phyloP scores from a whole-genome alignment of 2,113 vertebrate genomes.

The Trichechus manatus region DNA sequence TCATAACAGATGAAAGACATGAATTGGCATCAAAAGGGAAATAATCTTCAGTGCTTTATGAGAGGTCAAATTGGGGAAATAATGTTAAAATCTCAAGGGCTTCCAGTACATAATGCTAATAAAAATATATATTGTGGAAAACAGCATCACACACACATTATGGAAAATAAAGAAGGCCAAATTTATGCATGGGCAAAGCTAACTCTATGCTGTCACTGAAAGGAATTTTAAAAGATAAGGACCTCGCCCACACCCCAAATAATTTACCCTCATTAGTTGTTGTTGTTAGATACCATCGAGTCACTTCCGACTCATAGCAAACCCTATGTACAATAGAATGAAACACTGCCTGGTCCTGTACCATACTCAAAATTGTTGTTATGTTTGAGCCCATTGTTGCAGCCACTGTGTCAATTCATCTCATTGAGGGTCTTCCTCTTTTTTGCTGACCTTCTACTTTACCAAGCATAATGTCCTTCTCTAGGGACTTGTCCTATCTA shows the following conservation, averaged over 20 bases:
- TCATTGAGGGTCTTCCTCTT: too few species aligned
- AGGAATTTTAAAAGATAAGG: neutral
- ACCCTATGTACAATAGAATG: too few species aligned
- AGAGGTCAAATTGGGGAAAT: neutral
- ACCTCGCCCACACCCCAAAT: neutral
- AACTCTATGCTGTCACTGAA: neutral
- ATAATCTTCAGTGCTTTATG: neutral
- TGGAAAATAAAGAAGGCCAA: neutral
- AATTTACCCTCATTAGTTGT: neutral
- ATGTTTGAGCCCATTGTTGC: too few species aligned
- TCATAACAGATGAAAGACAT: neutral
- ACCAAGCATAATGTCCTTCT: too few species aligned
- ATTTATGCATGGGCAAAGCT: neutral
- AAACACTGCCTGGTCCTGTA: too few species aligned
- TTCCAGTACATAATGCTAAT: neutral
- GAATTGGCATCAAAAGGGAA: neutral
- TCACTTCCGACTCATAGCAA: too few species aligned
- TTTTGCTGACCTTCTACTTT: too few species aligned
- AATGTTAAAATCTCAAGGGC: neutral
- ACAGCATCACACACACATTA: neutral
- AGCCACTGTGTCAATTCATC: too few species aligned
- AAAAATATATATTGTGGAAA: neutral
- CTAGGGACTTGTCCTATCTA: too few species aligned
- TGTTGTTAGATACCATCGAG: too few species aligned
- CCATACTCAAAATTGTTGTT: too few species aligned